These are phyloP conservation scores for Ectemnius lituratus DNA, from an alignment of 2,888 invertebrate species.

Conservation along the genomic window DNA sequence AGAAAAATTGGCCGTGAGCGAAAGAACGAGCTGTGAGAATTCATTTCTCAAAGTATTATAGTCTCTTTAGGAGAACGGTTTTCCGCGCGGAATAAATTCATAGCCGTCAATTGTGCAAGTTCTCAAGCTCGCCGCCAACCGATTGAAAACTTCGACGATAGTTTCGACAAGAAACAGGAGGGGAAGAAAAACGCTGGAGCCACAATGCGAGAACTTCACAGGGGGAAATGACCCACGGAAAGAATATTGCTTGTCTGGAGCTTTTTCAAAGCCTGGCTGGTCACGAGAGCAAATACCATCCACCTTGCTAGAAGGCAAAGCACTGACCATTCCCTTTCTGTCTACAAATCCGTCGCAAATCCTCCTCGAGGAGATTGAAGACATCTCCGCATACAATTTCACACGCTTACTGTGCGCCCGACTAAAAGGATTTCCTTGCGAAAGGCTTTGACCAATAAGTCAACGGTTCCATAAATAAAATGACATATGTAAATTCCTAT, in stretches of 20 bases:
- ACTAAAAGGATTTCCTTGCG: too few species aligned
- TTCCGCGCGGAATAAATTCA: background rate
- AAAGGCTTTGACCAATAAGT: too few species aligned
- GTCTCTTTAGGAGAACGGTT: constrained; percentile 1
- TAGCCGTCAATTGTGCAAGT: constrained; percentile 7
- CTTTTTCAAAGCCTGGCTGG: constrained; percentile 27
- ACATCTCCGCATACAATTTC: constrained; percentile 14
- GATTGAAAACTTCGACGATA: constrained; percentile 43
- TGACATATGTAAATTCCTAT: too few species aligned
- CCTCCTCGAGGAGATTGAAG: constrained; percentile 25
- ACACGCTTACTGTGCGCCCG: constrained; percentile 2
- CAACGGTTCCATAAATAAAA: too few species aligned
- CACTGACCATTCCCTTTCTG: constrained; percentile 36
- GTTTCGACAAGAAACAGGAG: constrained; percentile 9
- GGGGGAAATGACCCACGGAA: constrained; percentile 42
- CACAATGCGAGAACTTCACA: constrained; percentile 24
- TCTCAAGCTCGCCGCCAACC: background rate
- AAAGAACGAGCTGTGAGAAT: background rate
- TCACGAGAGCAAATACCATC: constrained; percentile 12
- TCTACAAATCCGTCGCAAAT: constrained; percentile 44
- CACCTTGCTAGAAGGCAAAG: background rate
- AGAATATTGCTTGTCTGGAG: constrained; percentile 49
- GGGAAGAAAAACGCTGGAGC: background rate
- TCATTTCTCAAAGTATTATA: constrained; percentile 6
- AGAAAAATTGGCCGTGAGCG: too few species aligned